Evolutionary conservation across 2,797 vertebrate genomes (phyloP).

Genomic region (Anomalospiza imberbis): DNA sequence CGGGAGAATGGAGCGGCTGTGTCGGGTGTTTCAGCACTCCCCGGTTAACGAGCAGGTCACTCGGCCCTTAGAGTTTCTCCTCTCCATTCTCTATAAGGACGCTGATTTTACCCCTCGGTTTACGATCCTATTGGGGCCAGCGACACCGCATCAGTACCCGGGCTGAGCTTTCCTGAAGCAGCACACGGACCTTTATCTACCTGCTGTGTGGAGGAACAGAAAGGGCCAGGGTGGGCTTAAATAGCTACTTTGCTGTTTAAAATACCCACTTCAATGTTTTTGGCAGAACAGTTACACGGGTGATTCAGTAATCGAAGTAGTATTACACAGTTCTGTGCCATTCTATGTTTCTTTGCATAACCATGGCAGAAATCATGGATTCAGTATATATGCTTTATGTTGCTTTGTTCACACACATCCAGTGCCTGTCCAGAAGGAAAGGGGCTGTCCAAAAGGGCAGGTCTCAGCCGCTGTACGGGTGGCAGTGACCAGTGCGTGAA

Average conservation of each 20-base stretch:
- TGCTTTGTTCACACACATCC: neutral
- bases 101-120: neutral
- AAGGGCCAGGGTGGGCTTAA: neutral
- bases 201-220: neutral
- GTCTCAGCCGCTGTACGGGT: fast-evolving
- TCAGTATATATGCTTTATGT: neutral
- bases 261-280: neutral
- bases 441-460: neutral
- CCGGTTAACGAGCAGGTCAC: neutral
- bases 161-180: neutral
- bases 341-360: neutral
- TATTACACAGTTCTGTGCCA: neutral
- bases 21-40: neutral
- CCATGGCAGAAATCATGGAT: fast-evolving
- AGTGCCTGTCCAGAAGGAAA: neutral
- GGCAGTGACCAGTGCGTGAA: neutral
- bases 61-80: neutral
- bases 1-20: neutral
- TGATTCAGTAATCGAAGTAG: too few species aligned
- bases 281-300: neutral
- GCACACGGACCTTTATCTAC: neutral
- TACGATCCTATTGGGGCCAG: fast-evolving
- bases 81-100: fast-evolving
- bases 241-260: neutral
- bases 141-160: fast-evolving